Base-by-base conservation (phyloP, 2,113 vertebrate genomes). In the Motacilla tschutschensis region DNA sequence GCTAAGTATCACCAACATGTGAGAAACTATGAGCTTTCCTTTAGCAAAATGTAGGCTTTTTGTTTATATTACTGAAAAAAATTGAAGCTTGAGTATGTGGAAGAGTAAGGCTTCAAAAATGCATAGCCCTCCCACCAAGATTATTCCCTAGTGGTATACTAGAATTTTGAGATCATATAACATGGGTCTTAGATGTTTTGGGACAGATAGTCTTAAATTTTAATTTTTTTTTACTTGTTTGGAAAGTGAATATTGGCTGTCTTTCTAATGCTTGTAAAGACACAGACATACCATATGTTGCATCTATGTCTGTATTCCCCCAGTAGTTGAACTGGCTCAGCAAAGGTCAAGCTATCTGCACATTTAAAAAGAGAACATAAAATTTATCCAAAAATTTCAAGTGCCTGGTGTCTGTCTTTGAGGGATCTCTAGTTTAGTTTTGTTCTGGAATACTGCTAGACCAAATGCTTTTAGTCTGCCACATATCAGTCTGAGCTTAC, bases 101-200 rank as follows among this genome's bases (percentile, higher is more conserved):
- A 58, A 81, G 17, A 36, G 44, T 28, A 41, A 64, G 14, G 9
- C 15, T 57, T 86, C 31, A 63, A 67, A 74, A 84, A 43, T 44
- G 3, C 38, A 26, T 16, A 59, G 5, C 4, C 3, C 1, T 90
- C 7, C 9, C 24, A 33, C 36, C 15, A 38, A 40, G 24, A 33
- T 47, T 55, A 78, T 83, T 74, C 14, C 13, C 4, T 43, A 38
- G 17, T 1, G 1, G 3, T n/a, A 35, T 41, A 8, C 11, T 17
- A 9, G 40, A 63, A 81, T 67, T 83, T 20, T 74, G 18, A 53
- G 26, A 16, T 15, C 17, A 31, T 28, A 5, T 31, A 17, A 43
- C 7, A 36, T 12, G 3, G 3, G 19, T 86, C 29, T 50, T 59
- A 59, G 40, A 13, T 0, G 0, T 50, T 50, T 58, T 63, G 48